Evolutionary conservation across 2,113 vertebrate genomes (phyloP).

Genomic region (Eudyptes chrysolophus): DNA sequence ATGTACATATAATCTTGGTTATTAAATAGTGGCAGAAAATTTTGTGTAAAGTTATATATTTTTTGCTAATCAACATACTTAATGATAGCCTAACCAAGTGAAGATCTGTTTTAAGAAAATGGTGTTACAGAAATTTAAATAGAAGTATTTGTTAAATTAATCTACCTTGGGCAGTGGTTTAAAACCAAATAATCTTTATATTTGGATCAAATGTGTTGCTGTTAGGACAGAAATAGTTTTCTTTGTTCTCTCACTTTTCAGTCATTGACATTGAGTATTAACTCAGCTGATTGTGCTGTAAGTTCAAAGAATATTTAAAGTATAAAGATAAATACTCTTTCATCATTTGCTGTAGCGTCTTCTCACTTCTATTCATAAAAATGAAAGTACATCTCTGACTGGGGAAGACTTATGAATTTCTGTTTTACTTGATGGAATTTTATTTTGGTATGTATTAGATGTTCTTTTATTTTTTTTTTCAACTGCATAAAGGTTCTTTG

Average conservation of each 20-base stretch:
- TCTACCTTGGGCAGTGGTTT: not conserved
- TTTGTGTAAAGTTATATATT: not conserved
- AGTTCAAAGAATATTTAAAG: not conserved
- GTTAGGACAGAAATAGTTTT: not conserved
- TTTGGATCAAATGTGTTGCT: not conserved
- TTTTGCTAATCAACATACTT: not conserved
- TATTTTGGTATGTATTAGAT: not conserved
- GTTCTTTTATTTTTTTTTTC: not conserved
- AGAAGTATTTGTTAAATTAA: not conserved
- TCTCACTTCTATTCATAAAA: not conserved
- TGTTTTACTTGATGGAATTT: not conserved
- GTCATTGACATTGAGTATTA: not conserved
- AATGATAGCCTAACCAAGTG: not conserved
- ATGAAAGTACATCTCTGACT: not conserved
- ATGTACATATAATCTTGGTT: not conserved
- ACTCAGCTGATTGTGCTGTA: not conserved
- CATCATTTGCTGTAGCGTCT: not conserved
- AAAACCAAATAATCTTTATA: not conserved
- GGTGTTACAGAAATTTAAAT: not conserved
- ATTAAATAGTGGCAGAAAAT: not conserved
- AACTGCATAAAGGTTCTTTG: not conserved
- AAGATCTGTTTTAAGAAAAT: not conserved
- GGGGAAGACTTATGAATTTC: not conserved
- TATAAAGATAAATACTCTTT: not conserved
- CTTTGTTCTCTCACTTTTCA: not conserved